Conservation (phyloP, 2,113 vertebrate genomes). For the Psittacula cyanocephala region DNA sequence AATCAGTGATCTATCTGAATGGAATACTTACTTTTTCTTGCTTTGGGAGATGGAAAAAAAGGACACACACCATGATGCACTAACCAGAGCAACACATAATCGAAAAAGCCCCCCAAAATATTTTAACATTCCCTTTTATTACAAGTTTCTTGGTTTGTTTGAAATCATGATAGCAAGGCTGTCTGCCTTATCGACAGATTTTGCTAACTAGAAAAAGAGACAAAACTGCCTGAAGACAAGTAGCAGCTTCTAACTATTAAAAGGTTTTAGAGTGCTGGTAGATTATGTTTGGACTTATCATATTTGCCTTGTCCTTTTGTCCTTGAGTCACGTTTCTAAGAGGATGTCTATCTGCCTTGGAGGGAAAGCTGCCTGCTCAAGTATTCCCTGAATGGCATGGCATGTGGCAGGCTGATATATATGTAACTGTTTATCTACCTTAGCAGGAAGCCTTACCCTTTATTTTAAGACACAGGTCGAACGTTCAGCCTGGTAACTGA, state of each 20-base stretch:
- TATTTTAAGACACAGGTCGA: not conserved
- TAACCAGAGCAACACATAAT: slow-evolving; percentile 30
- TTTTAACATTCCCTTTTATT: slow-evolving; percentile 36
- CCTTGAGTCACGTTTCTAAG: not conserved
- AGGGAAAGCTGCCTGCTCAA: not conserved
- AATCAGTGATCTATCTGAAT: slow-evolving; percentile 68
- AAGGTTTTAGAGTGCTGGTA: slow-evolving; percentile 1
- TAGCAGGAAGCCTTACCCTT: not conserved
- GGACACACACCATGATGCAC: not conserved
- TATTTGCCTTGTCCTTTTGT: not conserved
- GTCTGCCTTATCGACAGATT: slow-evolving; percentile 31
- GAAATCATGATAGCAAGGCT: slow-evolving; percentile 28
- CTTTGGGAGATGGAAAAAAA: slow-evolving; percentile 11
- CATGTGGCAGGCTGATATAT: not conserved
- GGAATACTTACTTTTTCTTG: slow-evolving; percentile 49
- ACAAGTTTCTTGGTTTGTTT: slow-evolving; percentile 27
- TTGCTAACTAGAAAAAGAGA: slow-evolving; percentile 22
- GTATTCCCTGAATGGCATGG: not conserved
- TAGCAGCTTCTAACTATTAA: not conserved
- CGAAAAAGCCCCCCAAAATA: slow-evolving; percentile 40
- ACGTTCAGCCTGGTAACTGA: not conserved
- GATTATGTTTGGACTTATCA: not conserved
- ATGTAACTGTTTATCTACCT: not conserved
- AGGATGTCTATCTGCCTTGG: not conserved
- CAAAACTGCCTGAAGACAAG: not conserved